phyloP scores from a whole-genome alignment of 1,140 invertebrate genomes.

The Acromyrmex echinatior region DNA sequence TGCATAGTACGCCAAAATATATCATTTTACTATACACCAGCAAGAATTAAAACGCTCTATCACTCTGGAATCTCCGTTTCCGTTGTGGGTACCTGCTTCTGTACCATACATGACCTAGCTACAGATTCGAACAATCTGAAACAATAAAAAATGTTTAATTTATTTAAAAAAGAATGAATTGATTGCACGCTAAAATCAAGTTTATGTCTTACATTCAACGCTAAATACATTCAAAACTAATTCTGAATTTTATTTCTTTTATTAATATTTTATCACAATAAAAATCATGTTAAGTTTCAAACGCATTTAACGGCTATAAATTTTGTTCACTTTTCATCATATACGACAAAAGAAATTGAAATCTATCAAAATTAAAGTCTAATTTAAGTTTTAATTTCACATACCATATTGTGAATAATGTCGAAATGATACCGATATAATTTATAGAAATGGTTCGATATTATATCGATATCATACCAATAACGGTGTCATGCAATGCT shows the following conservation, averaged over 20 bases:
- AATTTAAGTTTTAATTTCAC: background rate
- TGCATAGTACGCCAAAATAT: no score
- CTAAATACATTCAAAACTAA: background rate
- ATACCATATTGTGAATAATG: background rate
- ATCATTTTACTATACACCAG: conserved; percentile 85
- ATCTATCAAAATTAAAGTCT: background rate
- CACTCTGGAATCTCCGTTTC: conserved; percentile 88
- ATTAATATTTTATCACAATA: background rate
- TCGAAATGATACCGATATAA: background rate
- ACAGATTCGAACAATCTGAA: conserved; percentile 96
- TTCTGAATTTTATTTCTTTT: background rate
- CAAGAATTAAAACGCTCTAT: conserved; percentile 84
- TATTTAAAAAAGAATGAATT: background rate
- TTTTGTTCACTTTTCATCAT: background rate
- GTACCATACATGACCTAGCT: conserved; percentile 96
- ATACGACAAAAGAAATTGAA: background rate
- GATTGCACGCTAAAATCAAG: background rate
- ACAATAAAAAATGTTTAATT: conserved; percentile 72
- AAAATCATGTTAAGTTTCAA: no score
- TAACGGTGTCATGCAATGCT: background rate
- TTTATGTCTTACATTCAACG: background rate
- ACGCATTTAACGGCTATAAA: no score
- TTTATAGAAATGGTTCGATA: no score
- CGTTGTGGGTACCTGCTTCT: conserved; percentile 89
- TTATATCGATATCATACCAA: background rate